phyloP scores from a whole-genome alignment of 2,888 invertebrate species.

The Byasa hedistus region DNA sequence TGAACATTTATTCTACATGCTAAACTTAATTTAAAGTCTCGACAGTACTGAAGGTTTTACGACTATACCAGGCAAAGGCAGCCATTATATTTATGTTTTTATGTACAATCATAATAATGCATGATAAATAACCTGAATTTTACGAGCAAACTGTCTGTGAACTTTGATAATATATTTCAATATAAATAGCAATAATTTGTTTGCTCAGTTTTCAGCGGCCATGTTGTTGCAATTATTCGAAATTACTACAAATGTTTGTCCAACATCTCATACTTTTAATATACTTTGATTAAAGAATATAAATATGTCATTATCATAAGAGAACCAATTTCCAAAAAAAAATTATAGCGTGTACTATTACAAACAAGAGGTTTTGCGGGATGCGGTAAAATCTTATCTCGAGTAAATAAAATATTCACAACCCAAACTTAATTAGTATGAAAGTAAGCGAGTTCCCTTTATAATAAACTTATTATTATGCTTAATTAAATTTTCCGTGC shows the following conservation, averaged over 20 bases:
- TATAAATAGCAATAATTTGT: background rate
- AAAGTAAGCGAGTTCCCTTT: slow-evolving; percentile 3
- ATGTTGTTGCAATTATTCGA: too few relatives aligned
- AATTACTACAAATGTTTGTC: too few relatives aligned
- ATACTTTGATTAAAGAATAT: too few relatives aligned
- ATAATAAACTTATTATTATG: slow-evolving; percentile 7
- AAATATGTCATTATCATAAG: too few relatives aligned
- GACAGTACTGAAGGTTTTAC: background rate
- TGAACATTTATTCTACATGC: background rate
- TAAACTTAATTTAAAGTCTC: background rate
- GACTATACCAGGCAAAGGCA: background rate
- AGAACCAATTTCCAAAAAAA: too few relatives aligned
- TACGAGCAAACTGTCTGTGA: background rate
- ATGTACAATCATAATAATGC: background rate
- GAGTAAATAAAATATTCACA: background rate
- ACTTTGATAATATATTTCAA: background rate
- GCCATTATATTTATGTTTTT: background rate
- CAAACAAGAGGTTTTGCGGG: too few relatives aligned
- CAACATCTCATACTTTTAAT: too few relatives aligned
- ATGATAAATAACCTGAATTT: background rate
- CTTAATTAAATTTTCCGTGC: slow-evolving; percentile 16
- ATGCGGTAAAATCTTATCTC: too few relatives aligned
- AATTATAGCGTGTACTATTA: too few relatives aligned
- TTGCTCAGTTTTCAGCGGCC: background rate
- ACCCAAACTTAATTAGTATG: background rate